These are phyloP conservation scores for Criorhina ranunculi DNA, from an alignment of 2,888 invertebrate species.

Conservation along the genomic window DNA sequence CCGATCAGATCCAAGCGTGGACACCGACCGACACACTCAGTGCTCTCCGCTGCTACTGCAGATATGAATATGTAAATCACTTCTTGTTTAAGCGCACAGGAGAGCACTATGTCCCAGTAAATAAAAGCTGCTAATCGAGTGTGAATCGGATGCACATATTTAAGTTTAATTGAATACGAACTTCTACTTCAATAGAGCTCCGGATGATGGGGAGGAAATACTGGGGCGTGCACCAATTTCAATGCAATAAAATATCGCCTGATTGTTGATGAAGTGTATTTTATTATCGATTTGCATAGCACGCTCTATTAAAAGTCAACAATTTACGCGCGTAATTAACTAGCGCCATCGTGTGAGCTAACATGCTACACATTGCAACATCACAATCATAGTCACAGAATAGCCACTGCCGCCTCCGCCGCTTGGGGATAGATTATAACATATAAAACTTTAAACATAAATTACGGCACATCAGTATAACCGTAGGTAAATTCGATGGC, in stretches of 20 bases:
- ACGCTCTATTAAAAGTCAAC: constrained; percentile 54
- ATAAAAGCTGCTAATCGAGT: constrained; percentile 60
- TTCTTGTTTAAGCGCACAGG: constrained; percentile 44
- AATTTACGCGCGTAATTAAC: constrained; percentile 60
- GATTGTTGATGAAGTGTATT: constrained; percentile 56
- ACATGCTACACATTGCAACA: constrained; percentile 17
- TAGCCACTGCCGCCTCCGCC: background rate
- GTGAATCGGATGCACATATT: constrained; percentile 59
- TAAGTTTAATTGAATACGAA: constrained; percentile 63
- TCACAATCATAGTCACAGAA: background rate
- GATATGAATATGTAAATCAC: constrained; percentile 65
- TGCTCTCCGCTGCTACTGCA: background rate
- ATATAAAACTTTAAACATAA: constrained; percentile 34
- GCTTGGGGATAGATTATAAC: constrained; percentile 45
- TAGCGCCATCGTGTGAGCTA: constrained; percentile 28
- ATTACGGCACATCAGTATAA: constrained; percentile 26
- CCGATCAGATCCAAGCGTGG: constrained; percentile 1
- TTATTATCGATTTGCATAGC: constrained; percentile 58
- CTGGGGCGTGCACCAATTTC: constrained; percentile 6
- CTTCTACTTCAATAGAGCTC: constrained; percentile 23
- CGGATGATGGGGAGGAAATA: background rate
- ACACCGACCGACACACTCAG: background rate
- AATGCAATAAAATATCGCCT: constrained; percentile 49
- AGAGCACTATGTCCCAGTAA: constrained; percentile 23
- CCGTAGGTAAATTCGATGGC: constrained; percentile 1